Evolutionary conservation across 2,888 invertebrate genomes (phyloP), one percentile per base, ranked within the genome.

Genomic region (Himalopsyche anomala): DNA sequence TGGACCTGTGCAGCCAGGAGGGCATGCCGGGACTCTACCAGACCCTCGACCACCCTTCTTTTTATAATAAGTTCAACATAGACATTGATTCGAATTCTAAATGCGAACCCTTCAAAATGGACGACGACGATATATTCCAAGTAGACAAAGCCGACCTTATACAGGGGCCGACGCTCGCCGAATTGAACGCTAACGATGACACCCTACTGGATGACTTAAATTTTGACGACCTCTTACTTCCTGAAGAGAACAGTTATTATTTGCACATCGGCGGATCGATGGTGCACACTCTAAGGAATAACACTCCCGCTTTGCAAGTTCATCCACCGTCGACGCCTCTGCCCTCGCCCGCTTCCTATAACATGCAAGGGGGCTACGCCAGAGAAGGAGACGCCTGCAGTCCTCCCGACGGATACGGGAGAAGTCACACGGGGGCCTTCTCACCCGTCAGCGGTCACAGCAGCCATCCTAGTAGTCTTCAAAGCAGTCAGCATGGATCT

Each of bases 121-220:
- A 97, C 90, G 97, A 97, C 90, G 97, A 97, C 90, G 97, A 97
- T 90, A 97, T 97, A 90, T 97, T 97, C 91, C 95, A 97, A 94
- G 96, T 97, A 84, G 97, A 98, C 91, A 97, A 97, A 92, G 95
- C 96, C 62, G 97, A 97, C 92, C 93, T 97, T 88, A 96, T 97
- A 89, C 95, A 97, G 91, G 95, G 96, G 5, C 96, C 97, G 0
- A 97, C 97, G 88, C 93, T 98, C 85, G 97, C 97, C 0, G 97
- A 98, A 91, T 91, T 98, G 83, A 97, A 97, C 92, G 96, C 96
- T 28, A 97, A 97, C 90, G 97, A 97, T 89, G 97, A 97, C 89
- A 96, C 95, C 55, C 93, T 97, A 79, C 91, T 97, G 85, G 97
- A 96, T 90, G 97, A 97, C 91, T 94, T 98, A 89, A 97, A 96